Evolutionary conservation across 2,113 vertebrate genomes (phyloP), one percentile per base, ranked within the genome.

Genomic region (Kryptolebias marmoratus): DNA sequence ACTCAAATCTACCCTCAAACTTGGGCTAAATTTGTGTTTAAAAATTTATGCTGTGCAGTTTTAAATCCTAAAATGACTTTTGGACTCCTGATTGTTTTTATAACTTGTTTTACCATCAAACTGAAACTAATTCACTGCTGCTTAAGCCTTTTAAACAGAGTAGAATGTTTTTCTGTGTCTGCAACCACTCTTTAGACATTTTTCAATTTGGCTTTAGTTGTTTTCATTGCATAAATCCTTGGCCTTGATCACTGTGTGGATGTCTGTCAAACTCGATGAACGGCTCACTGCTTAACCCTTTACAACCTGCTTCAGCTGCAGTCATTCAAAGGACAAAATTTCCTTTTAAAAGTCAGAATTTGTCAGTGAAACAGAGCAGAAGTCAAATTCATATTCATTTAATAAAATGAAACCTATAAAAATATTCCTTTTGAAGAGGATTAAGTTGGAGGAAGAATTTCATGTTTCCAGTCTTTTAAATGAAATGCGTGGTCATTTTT

Each of bases 221-320:
- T 78, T 31, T 10, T 14, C 1, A 1, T 15, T 61, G 6, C 1
- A 1, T 30, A 71, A 56, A 18, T 28, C 4, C 54, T 5, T 53
- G 63, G 79, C 72, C 82, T 87, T 82, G 66, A 68, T 63, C 56
- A 64, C 62, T 80, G 61, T 80, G 75, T 73, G 69, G 57, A 73
- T 68, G 68, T 73, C 68, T 79, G 58, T 83, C 58, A 76, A 63
- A 72, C 68, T 55, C 12, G 0, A 27, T 56, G 52, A 62, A 64
- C 69, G 71, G 60, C 60, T 62, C 67, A 61, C 45, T 52, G 53
- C 22, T 55, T 10, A 42, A 42, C 39, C 5, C 10, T 42, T 42
- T 42, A 9, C 39, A 5, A 42, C 1, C 39, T 42, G 1, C 39
- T 42, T 27, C 27, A 16, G 30, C 18, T 60, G 15, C 30, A n/a